A percentile compares a stretch with the other conserved stretches of the same genome.
Evolutionary conservation across 2,797 vertebrate species (phyloP).

Genomic region (Rhadinocentrus ornatus): DNA sequence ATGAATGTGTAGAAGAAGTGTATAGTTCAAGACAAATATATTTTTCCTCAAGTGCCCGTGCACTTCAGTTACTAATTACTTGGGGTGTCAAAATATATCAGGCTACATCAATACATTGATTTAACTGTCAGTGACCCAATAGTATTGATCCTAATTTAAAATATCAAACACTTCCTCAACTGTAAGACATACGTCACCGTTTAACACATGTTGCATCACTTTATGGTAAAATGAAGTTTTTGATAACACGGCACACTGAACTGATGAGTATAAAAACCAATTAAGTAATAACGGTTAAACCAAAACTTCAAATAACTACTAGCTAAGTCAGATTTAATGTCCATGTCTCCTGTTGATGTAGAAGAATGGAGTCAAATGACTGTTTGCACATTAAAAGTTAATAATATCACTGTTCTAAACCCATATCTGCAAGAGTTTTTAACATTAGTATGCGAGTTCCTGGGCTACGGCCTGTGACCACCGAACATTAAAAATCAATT

Average conservation of each 20-base stretch:
- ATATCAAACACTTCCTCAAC: background rate
- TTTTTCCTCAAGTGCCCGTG: background rate
- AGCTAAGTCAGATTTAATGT: background rate
- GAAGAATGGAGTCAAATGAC: background rate
- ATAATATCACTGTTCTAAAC: background rate
- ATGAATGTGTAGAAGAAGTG: background rate
- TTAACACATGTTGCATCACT: background rate
- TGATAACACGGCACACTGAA: no score
- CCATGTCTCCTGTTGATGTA: background rate
- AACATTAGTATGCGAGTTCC: background rate
- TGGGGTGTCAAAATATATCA: background rate
- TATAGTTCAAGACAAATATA: background rate
- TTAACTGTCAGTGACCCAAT: background rate
- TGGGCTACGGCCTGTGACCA: background rate
- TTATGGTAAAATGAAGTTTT: background rate
- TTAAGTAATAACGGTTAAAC: background rate
- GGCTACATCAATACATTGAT: background rate
- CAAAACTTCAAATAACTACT: background rate
- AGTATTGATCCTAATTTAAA: background rate
- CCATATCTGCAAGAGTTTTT: background rate
- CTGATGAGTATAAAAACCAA: no score
- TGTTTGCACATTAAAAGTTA: background rate
- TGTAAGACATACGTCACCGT: no score
- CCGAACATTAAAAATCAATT: background rate
- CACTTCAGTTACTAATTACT: background rate